These are phyloP conservation scores for Esperia sulphurella DNA, from an alignment of 2,888 invertebrate species.

Conservation along the genomic window DNA sequence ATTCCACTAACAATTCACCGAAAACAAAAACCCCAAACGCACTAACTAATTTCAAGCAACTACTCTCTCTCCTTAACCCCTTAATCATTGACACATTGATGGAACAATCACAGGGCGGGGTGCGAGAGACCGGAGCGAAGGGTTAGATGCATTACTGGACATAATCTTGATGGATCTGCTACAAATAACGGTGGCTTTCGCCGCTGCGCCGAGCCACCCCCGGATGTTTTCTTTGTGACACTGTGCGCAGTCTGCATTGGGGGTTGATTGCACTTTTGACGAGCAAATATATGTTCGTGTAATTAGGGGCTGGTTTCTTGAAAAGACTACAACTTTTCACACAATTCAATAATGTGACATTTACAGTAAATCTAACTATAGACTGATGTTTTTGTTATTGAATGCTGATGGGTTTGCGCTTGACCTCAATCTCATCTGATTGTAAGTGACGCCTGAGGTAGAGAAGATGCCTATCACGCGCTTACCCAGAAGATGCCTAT, in stretches of 20 bases:
- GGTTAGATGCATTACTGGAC: constrained; percentile 62
- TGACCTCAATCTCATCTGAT: no score
- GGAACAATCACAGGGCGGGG: constrained; percentile 56
- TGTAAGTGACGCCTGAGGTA: no score
- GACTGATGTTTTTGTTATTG: no score
- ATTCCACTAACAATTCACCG: not conserved
- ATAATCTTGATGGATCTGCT: constrained; percentile 76
- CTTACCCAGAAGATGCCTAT: no score
- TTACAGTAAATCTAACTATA: no score
- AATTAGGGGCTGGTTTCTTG: no score
- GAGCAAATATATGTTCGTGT: constrained; percentile 1
- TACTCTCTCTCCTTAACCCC: not conserved
- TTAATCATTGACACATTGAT: constrained; percentile 55
- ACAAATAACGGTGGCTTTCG: constrained; percentile 64
- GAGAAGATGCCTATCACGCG: no score
- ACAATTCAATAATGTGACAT: no score
- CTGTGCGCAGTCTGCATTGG: constrained; percentile 12
- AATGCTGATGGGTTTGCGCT: no score
- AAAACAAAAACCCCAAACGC: not conserved
- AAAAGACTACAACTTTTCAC: no score
- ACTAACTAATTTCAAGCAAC: constrained; percentile 35
- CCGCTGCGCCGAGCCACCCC: constrained; percentile 32
- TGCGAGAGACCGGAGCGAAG: constrained; percentile 36
- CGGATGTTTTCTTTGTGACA: constrained; percentile 15
- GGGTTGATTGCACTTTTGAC: constrained; percentile 45